A percentile compares a stretch with the other conserved stretches of the same genome.
Evolutionary conservation across 2,797 vertebrate species (phyloP).

Genomic region (Atherinosoma microstoma): DNA sequence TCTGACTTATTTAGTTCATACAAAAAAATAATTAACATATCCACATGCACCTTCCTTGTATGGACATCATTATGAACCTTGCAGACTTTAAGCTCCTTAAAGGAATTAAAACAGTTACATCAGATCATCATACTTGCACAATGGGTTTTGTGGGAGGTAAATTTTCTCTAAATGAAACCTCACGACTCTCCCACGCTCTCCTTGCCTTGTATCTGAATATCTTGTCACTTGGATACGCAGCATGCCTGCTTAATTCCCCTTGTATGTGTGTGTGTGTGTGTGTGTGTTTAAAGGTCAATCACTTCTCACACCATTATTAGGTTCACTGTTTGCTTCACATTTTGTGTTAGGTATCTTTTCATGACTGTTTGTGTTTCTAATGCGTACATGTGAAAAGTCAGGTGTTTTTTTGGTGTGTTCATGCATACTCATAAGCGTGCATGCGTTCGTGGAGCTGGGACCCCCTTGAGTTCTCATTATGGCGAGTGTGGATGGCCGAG

Average conservation of each 20-base stretch:
- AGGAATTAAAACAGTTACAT: constrained; percentile 52
- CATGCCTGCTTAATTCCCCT: constrained; percentile 34
- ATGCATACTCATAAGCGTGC: constrained; percentile 8
- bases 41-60: neutral
- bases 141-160: constrained; percentile 41
- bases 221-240: constrained; percentile 42
- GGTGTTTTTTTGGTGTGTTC: constrained; percentile 8
- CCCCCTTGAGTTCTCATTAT: constrained; percentile 79
- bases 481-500: constrained; percentile 49
- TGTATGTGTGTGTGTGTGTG: constrained; percentile 21
- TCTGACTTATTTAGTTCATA: constrained; percentile 13
- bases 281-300: constrained; percentile 58
- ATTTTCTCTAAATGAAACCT: neutral
- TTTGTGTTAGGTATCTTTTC: constrained; percentile 12
- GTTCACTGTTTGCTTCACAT: constrained; percentile 25
- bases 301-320: constrained; percentile 57
- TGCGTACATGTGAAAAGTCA: constrained; percentile 2
- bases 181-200: constrained; percentile 3
- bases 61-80: neutral
- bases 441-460: neutral
- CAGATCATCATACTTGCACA: constrained; percentile 53
- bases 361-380: constrained; percentile 2
- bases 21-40: neutral
- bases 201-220: constrained; percentile 60
- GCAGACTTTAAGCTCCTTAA: constrained; percentile 41